Conservation (phyloP, 2,113 vertebrate species). For the Plestiodon gilberti region DNA sequence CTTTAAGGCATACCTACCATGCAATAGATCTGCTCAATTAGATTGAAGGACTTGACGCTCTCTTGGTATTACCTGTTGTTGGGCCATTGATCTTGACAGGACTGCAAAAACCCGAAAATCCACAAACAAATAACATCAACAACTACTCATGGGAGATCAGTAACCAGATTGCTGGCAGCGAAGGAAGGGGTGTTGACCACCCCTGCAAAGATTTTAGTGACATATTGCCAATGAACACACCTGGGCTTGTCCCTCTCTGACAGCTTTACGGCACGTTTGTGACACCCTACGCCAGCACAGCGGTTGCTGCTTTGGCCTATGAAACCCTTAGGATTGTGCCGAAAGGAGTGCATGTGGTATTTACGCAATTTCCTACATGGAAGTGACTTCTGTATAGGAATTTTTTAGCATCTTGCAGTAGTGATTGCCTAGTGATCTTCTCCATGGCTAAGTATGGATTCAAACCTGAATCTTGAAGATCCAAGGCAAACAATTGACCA, state of each 20-base stretch:
- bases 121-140: background rate
- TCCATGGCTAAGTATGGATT: background rate
- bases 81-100: background rate
- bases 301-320: too few relatives aligned
- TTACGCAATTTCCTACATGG: background rate
- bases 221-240: background rate
- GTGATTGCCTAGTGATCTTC: background rate
- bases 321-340: too few relatives aligned
- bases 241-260: background rate
- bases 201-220: background rate
- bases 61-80: background rate
- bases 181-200: background rate
- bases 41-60: background rate
- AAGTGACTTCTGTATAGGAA: background rate
- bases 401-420: background rate
- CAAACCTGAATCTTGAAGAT: background rate
- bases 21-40: constrained; percentile 24
- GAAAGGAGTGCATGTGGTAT: background rate
- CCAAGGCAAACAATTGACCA: background rate
- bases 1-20: background rate
- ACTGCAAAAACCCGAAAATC: background rate
- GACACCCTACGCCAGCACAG: too few relatives aligned
- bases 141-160: background rate
- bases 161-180: background rate
- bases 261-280: too few relatives aligned